A percentile compares a stretch with the other conserved stretches of the same genome.
phyloP scores from a whole-genome alignment of 2,113 vertebrate species.

The Chionodraco myersi region DNA sequence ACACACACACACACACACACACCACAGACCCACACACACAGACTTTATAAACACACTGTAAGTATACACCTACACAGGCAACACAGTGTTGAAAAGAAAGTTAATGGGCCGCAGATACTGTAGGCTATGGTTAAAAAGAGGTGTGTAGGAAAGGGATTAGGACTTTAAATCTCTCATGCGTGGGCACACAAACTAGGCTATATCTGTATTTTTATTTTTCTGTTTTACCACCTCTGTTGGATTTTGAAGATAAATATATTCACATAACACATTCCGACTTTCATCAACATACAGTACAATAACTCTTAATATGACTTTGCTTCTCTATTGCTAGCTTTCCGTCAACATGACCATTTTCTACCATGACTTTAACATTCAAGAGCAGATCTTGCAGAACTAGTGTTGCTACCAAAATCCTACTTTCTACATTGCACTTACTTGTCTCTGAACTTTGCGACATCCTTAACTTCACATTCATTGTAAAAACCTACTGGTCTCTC shows the following conservation, averaged over 20 bases:
- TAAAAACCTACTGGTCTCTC: neutral
- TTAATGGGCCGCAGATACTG: constrained; percentile 70
- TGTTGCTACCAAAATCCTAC: neutral
- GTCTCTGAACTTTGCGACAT: neutral
- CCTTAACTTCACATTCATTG: constrained; percentile 9
- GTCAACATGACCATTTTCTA: neutral
- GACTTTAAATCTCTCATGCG: constrained; percentile 61
- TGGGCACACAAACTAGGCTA: constrained; percentile 44
- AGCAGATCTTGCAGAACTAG: neutral
- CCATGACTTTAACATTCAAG: constrained; percentile 30
- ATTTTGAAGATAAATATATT: constrained; percentile 21
- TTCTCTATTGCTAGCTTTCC: neutral
- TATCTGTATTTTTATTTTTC: constrained; percentile 50
- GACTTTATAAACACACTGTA: constrained; percentile 35
- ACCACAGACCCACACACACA: constrained; percentile 29
- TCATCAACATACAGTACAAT: constrained; percentile 21
- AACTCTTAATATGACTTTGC: constrained; percentile 8
- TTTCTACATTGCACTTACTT: constrained; percentile 21
- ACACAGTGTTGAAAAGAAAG: constrained; percentile 58
- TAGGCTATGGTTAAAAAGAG: constrained; percentile 63
- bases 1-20: constrained; percentile 7
- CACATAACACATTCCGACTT: constrained; percentile 7
- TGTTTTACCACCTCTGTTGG: constrained; percentile 28
- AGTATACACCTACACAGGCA: constrained; percentile 42
- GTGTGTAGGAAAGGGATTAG: constrained; percentile 69